Conservation (phyloP, 2,113 vertebrate genomes). For the Gambusia holbrooki region DNA sequence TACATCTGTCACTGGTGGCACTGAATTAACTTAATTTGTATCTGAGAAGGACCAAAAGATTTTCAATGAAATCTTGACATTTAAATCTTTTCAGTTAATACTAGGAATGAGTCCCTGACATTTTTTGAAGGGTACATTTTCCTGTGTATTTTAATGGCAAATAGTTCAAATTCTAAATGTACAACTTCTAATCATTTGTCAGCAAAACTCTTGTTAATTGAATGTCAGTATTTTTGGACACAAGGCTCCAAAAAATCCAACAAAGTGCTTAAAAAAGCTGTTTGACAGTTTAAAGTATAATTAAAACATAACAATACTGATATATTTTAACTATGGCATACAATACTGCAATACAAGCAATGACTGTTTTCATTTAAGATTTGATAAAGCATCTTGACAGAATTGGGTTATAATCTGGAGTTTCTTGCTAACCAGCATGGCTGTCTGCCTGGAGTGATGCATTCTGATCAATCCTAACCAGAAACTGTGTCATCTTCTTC, state of each 20-base stretch:
- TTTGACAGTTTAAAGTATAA: too few species aligned
- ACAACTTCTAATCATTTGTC: neutral
- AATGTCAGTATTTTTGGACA: neutral
- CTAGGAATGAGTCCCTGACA: neutral
- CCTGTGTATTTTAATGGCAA: neutral
- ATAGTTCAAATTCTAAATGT: neutral
- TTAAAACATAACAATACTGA: too few species aligned
- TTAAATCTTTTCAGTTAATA: neutral
- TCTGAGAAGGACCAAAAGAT: neutral
- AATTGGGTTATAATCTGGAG: too few species aligned
- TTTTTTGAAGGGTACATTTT: neutral
- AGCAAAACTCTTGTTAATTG: neutral
- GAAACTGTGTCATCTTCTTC: conserved; percentile 44
- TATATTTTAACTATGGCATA: too few species aligned
- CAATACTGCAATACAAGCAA: too few species aligned
- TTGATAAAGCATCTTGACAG: too few species aligned
- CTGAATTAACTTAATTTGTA: too few species aligned
- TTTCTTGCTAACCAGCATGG: neutral
- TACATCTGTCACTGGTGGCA: too few species aligned
- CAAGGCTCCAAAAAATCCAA: too few species aligned
- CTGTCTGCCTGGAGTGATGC: conserved; percentile 21
- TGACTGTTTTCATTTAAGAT: too few species aligned
- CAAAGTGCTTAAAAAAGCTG: neutral
- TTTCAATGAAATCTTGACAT: neutral
- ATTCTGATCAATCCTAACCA: conserved; percentile 25